Evolutionary conservation across 1,140 invertebrate genomes (phyloP).

Genomic region (Eriocheir sinensis): DNA sequence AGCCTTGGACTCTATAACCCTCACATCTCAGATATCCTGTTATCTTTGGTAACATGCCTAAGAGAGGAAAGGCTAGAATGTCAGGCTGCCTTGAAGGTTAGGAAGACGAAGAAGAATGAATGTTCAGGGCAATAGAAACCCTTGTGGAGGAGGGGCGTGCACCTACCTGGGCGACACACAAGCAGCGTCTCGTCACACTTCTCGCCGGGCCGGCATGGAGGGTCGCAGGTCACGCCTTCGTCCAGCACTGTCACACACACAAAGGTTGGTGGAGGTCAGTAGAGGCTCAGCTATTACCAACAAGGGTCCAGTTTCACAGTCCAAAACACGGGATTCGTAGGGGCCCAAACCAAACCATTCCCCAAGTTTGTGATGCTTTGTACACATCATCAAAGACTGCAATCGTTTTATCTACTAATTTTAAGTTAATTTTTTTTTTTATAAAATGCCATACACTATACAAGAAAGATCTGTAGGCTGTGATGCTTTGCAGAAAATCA

Average conservation of each 20-base stretch:
- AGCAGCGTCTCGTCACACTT: not conserved
- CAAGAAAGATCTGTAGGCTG: no score
- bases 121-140: not conserved
- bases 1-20: no score
- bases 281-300: not conserved
- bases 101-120: not conserved
- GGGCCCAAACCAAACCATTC: no score
- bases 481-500: no score
- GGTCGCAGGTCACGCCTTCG: not conserved
- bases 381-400: no score
- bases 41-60: not conserved
- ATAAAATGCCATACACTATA: no score
- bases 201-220: slow-evolving; percentile 31
- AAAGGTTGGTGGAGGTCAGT: not conserved
- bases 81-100: not conserved
- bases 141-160: not conserved
- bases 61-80: not conserved
- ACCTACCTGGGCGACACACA: slow-evolving; percentile 61
- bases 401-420: no score
- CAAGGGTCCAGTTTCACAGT: no score
- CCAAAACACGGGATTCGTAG: no score
- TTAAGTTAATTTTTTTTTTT: no score
- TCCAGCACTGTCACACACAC: not conserved
- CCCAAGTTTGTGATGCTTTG: no score
- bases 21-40: not conserved